Evolutionary conservation across 2,888 invertebrate genomes (phyloP).

Genomic region (Malachius bipustulatus): DNA sequence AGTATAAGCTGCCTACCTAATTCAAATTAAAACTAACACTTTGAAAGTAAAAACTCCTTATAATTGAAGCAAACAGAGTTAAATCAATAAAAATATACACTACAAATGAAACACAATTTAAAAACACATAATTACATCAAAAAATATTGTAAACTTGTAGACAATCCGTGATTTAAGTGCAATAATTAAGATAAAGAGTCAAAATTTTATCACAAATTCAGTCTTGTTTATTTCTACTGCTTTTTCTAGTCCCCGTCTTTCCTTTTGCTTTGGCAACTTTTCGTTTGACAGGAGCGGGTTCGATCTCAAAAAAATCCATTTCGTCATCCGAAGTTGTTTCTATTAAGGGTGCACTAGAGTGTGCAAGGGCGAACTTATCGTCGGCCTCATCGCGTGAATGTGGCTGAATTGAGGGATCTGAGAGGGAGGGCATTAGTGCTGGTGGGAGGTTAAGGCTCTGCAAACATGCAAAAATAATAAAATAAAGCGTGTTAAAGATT

Average conservation of each 20-base stretch:
- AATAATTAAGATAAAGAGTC: too few species aligned
- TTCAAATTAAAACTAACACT: too few species aligned
- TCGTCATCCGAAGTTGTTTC: conserved; percentile 22
- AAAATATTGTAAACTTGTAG: too few species aligned
- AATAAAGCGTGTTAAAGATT: conserved; percentile 10
- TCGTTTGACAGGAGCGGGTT: conserved; percentile 20
- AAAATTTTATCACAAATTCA: conserved; percentile 1
- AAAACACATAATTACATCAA: too few species aligned
- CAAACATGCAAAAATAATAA: conserved; percentile 5
- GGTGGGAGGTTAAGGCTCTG: conserved; percentile 8
- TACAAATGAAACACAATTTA: too few species aligned
- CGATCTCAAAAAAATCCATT: conserved; percentile 21
- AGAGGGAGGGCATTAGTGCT: not conserved
- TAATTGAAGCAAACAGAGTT: too few species aligned
- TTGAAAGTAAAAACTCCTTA: too few species aligned
- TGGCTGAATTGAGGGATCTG: not conserved
- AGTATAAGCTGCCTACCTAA: too few species aligned
- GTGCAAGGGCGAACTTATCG: conserved; percentile 6
- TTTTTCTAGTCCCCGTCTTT: conserved; percentile 24
- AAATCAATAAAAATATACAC: too few species aligned
- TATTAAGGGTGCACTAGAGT: conserved; percentile 6
- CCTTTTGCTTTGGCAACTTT: conserved; percentile 21
- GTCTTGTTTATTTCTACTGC: conserved; percentile 20
- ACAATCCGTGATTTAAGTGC: too few species aligned
- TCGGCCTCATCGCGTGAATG: conserved; percentile 15